Evolutionary conservation across 2,888 invertebrate species (phyloP).

Genomic region (Corbicula japonica): DNA sequence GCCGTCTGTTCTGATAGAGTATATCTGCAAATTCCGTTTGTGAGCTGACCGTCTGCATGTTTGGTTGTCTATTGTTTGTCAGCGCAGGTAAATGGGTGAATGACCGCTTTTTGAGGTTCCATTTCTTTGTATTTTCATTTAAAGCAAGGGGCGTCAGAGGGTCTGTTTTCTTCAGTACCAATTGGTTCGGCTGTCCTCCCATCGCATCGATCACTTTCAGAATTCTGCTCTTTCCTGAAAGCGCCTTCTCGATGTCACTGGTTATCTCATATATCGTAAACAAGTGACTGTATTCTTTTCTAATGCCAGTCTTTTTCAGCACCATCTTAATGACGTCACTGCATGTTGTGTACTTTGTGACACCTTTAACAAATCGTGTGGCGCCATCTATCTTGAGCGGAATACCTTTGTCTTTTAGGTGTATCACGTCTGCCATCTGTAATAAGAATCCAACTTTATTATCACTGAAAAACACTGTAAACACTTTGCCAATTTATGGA

Average conservation of each 20-base stretch:
- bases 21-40: constrained; percentile 9
- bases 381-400: constrained; percentile 52
- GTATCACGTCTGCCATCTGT: constrained; percentile 59
- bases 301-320: constrained; percentile 59
- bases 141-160: constrained; percentile 30
- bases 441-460: constrained; percentile 4
- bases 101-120: constrained; percentile 17
- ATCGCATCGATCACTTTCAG: constrained; percentile 41
- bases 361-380: constrained; percentile 57
- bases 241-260: constrained; percentile 23
- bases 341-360: constrained; percentile 62
- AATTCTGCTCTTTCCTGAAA: constrained; percentile 48
- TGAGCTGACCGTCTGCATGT: constrained; percentile 3
- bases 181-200: constrained; percentile 38
- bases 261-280: constrained; percentile 52
- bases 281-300: constrained; percentile 55
- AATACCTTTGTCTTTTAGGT: constrained; percentile 50
- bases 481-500: too few species aligned
- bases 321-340: constrained; percentile 67
- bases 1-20: too few species aligned
- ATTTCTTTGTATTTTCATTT: constrained; percentile 20
- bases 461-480: too few species aligned
- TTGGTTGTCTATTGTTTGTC: constrained; percentile 5
- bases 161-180: constrained; percentile 49
- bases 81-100: not conserved